A percentile compares a stretch with the other conserved stretches of the same genome.
Evolutionary conservation across 2,888 invertebrate genomes (phyloP).

Genomic region (Phyto melanocephala): DNA sequence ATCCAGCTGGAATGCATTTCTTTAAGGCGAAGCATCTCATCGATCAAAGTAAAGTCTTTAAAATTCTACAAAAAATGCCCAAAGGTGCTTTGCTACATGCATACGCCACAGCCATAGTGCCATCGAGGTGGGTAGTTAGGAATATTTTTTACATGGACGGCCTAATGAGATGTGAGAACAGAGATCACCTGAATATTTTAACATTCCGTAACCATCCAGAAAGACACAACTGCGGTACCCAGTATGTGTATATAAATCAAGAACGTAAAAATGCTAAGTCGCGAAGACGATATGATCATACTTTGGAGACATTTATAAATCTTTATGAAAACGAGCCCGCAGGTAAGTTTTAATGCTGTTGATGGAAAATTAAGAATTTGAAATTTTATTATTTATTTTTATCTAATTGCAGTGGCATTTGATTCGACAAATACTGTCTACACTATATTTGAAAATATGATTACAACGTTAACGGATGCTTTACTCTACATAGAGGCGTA

Average conservation of each 20-base stretch:
- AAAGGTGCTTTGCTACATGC: conserved; percentile 81
- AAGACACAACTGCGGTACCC: conserved; percentile 69
- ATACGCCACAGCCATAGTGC: conserved; percentile 80
- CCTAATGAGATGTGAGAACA: conserved; percentile 72
- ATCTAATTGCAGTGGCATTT: conserved; percentile 75
- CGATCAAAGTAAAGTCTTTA: conserved; percentile 80
- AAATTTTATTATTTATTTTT: not conserved
- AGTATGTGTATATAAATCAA: conserved; percentile 71
- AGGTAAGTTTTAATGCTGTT: conserved; percentile 67
- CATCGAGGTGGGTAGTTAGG: conserved; percentile 79
- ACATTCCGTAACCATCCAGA: conserved; percentile 69
- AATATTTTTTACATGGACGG: conserved; percentile 80
- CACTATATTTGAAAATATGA: conserved; percentile 80
- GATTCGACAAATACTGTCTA: conserved; percentile 77
- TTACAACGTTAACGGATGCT: conserved; percentile 79
- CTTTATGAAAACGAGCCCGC: conserved; percentile 81
- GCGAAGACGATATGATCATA: conserved; percentile 79
- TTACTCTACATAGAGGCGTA: conserved; percentile 81
- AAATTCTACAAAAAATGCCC: conserved; percentile 81
- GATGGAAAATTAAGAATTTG: not conserved
- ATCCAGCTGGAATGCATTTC: conserved; percentile 81
- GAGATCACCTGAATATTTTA: conserved; percentile 66
- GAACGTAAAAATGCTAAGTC: conserved; percentile 78
- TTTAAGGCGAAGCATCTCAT: conserved; percentile 80
- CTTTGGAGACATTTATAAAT: conserved; percentile 81